Evolutionary conservation across 2,888 invertebrate genomes (phyloP).

Genomic region (Tenthredo mesomela): DNA sequence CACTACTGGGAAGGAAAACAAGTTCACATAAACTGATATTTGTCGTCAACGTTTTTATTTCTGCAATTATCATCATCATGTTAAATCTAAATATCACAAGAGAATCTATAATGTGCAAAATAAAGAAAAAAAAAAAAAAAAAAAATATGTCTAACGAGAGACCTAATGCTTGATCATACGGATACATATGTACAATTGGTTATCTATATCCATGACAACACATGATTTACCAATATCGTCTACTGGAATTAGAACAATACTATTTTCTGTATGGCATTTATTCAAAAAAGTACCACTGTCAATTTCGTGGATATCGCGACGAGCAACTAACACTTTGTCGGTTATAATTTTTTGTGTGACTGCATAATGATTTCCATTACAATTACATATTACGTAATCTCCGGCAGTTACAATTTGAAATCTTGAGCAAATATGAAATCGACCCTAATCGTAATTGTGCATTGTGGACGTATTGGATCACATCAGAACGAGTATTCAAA

Average conservation of each 20-base stretch:
- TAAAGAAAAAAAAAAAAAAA: no score
- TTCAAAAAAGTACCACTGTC: background rate
- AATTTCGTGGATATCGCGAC: background rate
- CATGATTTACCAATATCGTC: background rate
- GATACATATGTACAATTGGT: background rate
- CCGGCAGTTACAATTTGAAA: background rate
- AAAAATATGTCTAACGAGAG: no score
- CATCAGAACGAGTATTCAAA: background rate
- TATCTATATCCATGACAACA: background rate
- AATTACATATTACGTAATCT: background rate
- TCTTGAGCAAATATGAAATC: background rate
- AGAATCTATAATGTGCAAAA: no score
- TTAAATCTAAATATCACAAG: no score
- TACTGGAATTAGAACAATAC: background rate
- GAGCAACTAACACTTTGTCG: conserved; percentile 2
- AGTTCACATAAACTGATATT: no score
- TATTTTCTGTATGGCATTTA: background rate
- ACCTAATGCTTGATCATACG: background rate
- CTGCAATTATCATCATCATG: no score
- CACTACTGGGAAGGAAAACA: no score
- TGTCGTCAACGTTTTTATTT: no score
- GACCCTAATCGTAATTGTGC: background rate
- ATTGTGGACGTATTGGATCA: background rate
- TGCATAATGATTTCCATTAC: conserved; percentile 1
- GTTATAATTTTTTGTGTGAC: background rate